These are phyloP conservation scores for Lagorchestes hirsutus DNA, from an alignment of 2,797 vertebrate genomes.

Conservation along the genomic window DNA sequence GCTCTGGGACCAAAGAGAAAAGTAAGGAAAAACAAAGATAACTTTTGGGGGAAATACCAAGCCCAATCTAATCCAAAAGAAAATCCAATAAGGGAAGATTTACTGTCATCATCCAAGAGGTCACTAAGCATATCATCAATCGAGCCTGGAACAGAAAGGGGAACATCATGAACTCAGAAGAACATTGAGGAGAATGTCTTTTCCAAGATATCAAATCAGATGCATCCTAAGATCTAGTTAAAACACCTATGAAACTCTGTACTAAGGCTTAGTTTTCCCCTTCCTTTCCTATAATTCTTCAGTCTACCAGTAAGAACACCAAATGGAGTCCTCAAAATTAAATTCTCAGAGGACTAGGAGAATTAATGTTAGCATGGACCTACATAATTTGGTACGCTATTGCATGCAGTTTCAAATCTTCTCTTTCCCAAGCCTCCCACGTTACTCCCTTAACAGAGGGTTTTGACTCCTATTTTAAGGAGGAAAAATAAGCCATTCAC, in stretches of 20 bases:
- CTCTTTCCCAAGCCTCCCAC: background rate
- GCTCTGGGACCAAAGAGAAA: background rate
- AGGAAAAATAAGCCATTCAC: background rate
- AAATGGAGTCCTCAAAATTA: background rate
- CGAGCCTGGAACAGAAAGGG: conserved; percentile 80
- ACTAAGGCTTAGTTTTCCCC: background rate
- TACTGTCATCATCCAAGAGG: conserved; percentile 86
- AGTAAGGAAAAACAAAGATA: background rate
- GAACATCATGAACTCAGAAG: background rate
- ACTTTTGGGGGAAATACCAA: background rate
- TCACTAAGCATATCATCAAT: conserved; percentile 88
- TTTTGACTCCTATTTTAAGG: background rate
- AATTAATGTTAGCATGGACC: background rate
- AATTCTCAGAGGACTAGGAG: background rate
- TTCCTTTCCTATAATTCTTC: background rate
- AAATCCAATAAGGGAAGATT: conserved; percentile 37
- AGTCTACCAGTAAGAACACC: background rate
- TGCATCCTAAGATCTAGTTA: background rate
- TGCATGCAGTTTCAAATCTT: background rate
- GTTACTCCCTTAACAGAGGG: background rate
- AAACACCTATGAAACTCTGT: background rate
- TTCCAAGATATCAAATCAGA: background rate
- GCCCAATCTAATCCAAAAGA: background rate
- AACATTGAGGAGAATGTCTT: background rate
- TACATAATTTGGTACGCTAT: background rate